Percentiles rank a stretch among this genome's conserved stretches.
These are phyloP conservation scores for Austrolebias charrua DNA, from an alignment of 2,797 vertebrate genomes.

Conservation along the genomic window DNA sequence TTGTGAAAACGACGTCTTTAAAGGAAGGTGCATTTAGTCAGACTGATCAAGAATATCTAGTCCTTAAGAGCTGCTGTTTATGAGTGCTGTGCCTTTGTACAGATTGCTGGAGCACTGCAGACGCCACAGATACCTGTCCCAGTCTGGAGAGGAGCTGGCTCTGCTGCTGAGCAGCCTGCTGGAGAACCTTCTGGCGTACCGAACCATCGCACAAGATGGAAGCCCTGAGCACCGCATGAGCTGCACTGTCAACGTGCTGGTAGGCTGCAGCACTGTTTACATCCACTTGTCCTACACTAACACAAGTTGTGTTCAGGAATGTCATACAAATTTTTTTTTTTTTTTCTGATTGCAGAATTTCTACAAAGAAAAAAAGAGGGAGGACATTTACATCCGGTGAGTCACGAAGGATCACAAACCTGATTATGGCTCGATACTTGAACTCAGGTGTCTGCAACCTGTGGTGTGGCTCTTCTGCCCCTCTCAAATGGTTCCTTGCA, in stretches of 20 bases:
- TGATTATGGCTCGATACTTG: neutral
- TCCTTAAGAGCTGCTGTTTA: conserved; percentile 6
- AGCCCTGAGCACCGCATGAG: conserved; percentile 97
- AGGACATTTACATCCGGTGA: conserved; percentile 98
- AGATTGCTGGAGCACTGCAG: conserved; percentile 88
- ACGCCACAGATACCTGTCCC: conserved; percentile 88
- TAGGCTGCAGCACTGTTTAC: conserved; percentile 47
- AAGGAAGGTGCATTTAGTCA: no score
- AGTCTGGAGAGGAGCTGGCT: conserved; percentile 88
- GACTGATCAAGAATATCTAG: no score
- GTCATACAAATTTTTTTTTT: neutral
- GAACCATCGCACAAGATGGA: conserved; percentile 93
- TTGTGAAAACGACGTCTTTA: no score
- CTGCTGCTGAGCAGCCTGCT: conserved; percentile 92
- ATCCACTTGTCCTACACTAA: neutral
- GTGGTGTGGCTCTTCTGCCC: no score
- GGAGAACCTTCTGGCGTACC: conserved; percentile 93
- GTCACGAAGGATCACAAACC: conserved; percentile 19
- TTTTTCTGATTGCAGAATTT: conserved; percentile 84
- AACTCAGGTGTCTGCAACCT: conserved; percentile 7
- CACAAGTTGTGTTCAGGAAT: neutral
- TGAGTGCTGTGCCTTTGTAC: conserved; percentile 28
- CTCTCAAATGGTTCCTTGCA: no score
- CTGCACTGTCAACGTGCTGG: conserved; percentile 97
- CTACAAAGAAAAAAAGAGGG: conserved; percentile 97